Percentiles rank a stretch among this genome's conserved stretches.
phyloP scores from a whole-genome alignment of 2,888 invertebrate genomes.

The Lamproptera curius region DNA sequence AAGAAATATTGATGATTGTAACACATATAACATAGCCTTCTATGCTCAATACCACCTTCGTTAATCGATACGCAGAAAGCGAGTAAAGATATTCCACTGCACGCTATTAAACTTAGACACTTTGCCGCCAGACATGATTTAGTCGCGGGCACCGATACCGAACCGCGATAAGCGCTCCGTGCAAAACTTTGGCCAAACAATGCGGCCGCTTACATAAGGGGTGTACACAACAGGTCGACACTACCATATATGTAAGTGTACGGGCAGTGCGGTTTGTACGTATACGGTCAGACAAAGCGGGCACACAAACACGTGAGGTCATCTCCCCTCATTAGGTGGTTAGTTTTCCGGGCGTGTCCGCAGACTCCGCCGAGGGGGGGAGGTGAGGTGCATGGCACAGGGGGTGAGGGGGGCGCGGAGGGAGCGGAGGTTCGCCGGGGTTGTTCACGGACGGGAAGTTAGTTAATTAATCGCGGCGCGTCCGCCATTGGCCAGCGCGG shows the following conservation, averaged over 20 bases:
- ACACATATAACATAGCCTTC: too few species aligned
- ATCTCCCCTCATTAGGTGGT: slow-evolving; percentile 79
- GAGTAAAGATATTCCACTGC: too few species aligned
- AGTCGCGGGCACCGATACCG: slow-evolving; percentile 11
- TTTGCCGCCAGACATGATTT: background rate
- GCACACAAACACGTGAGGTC: slow-evolving; percentile 75
- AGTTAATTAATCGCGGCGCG: slow-evolving; percentile 77
- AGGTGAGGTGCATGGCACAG: slow-evolving; percentile 45
- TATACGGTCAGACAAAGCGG: slow-evolving; percentile 39
- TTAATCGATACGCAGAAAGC: too few species aligned
- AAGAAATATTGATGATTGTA: too few species aligned
- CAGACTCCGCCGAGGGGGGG: slow-evolving; percentile 62
- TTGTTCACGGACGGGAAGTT: slow-evolving; percentile 60
- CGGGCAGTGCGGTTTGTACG: slow-evolving; percentile 51
- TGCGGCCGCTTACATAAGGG: slow-evolving; percentile 43
- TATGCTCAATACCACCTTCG: too few species aligned
- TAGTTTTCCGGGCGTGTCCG: slow-evolving; percentile 78
- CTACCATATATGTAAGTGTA: slow-evolving; percentile 59
- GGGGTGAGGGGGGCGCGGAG: slow-evolving; percentile 37
- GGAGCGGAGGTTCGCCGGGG: slow-evolving; percentile 32
- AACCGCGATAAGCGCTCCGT: slow-evolving; percentile 34
- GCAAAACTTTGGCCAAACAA: slow-evolving; percentile 33
- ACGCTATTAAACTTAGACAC: too few species aligned
- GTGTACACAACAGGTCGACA: slow-evolving; percentile 62
- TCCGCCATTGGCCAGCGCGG: slow-evolving; percentile 70